These are phyloP conservation scores for Mormyrus proboscirostris DNA, from an alignment of 2,797 vertebrate species.

Conservation along the genomic window DNA sequence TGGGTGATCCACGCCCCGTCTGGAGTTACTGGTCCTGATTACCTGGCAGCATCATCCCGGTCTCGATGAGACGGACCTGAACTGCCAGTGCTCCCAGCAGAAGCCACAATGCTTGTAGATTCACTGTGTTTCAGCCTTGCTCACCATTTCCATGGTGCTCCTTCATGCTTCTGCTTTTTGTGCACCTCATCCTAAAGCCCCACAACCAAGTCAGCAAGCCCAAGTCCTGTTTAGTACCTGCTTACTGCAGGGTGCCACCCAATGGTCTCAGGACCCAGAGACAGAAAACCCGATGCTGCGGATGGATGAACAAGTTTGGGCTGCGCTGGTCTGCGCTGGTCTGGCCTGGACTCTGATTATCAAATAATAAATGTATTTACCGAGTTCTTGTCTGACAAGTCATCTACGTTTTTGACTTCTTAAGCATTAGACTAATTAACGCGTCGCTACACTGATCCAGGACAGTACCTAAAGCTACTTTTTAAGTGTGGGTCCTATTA, in stretches of 20 bases:
- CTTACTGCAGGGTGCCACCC: neutral
- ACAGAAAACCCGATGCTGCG: neutral
- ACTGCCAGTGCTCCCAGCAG: neutral
- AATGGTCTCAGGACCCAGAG: neutral
- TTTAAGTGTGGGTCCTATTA: neutral
- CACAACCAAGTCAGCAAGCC: neutral
- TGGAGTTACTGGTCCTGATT: neutral
- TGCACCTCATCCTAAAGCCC: neutral
- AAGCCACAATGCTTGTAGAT: neutral
- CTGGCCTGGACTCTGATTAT: neutral
- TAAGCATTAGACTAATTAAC: neutral
- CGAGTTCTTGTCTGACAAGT: neutral
- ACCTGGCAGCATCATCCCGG: neutral
- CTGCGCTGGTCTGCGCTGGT: neutral
- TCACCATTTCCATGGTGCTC: neutral
- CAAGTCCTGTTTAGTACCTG: neutral
- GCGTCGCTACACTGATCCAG: neutral
- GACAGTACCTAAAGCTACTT: neutral
- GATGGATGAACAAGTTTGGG: neutral
- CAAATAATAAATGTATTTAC: neutral
- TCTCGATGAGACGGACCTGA: neutral
- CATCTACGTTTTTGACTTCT: neutral
- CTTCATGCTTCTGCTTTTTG: neutral
- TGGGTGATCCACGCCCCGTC: neutral
- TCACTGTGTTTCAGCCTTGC: no score